Base-by-base conservation (phyloP, 2,888 invertebrate species). In the Lasioglossum vierecki region DNA sequence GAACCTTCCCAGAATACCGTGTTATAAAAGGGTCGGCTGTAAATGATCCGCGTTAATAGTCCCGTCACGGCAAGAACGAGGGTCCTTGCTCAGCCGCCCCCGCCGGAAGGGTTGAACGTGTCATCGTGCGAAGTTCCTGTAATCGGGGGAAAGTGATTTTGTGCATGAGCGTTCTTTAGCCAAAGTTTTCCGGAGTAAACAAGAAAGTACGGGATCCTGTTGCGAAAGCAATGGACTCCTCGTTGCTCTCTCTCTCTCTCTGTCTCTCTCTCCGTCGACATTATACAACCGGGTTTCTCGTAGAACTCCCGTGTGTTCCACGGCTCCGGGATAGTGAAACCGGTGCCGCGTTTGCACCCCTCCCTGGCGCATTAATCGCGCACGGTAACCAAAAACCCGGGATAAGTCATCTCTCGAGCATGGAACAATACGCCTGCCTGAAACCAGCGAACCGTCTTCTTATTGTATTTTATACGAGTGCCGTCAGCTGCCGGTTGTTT, bases 21-120 rank as follows among this genome's bases (percentile, higher is more conserved):
- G n/a, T 53, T 53, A n/a, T 22, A 22, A 53, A n/a, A 53, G n/a
- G 9, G 53, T 53, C 82, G 77, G 79, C 76, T 79, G 71, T 44
- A 75, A 85, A 89, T 87, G 85, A 88, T 84, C 85, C 81, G 75
- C 22, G 82, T 77, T 81, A 79, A 84, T 79, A 80, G 88, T 73
- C 41, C 76, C 79, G 81, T 84, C 84, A 53, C 70, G 88, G 76
- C 74, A 39, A 46, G 70, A 81, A 76, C 71, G 82, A 53, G 60
- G 30, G 74, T n/a, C 18, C 78, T 35, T 49, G 66, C 39, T 35
- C 3, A 68, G 39, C 39, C 39, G 11, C 18, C 22, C 68, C 11
- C 26, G 44, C 53, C 9, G 22, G n/a, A 60, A 71, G 75, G 63
- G 30, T 74, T 41, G 77, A 66, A 60, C 68, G 80, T 68, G 71